These are phyloP conservation scores for Acrobasis repandana DNA, from an alignment of 2,888 invertebrate species.

Conservation along the genomic window DNA sequence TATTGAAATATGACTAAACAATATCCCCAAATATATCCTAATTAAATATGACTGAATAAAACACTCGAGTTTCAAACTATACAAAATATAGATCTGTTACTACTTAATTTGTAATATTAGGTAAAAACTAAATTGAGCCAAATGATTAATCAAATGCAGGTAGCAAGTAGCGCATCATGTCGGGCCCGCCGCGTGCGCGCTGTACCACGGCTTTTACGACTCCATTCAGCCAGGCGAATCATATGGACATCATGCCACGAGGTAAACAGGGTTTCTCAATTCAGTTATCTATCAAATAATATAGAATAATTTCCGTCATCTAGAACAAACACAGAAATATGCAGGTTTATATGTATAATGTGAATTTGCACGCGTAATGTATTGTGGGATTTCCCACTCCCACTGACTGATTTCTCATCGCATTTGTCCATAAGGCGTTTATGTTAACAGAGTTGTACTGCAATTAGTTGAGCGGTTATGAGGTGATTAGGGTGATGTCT, in stretches of 20 bases:
- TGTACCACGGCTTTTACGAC: neutral
- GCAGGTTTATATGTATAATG: constrained; percentile 1
- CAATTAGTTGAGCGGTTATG: too few species aligned
- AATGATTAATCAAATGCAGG: neutral
- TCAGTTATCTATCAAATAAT: constrained; percentile 20
- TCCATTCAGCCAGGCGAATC: neutral
- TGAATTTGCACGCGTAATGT: neutral
- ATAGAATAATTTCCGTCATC: neutral
- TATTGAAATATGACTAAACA: constrained; percentile 1
- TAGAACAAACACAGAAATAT: neutral
- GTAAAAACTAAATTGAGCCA: constrained; percentile 10
- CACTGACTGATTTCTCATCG: constrained; percentile 10
- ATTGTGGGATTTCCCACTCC: neutral
- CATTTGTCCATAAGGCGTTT: constrained; percentile 7
- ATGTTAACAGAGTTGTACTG: neutral
- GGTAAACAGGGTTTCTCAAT: constrained; percentile 69
- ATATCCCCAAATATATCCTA: neutral
- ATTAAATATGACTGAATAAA: neutral
- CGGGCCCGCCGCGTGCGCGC: neutral
- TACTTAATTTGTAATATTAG: constrained; percentile 1
- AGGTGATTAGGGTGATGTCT: too few species aligned
- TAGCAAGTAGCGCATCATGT: neutral
- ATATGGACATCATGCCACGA: neutral
- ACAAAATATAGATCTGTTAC: neutral
- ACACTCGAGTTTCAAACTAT: constrained; percentile 2